phyloP scores from a whole-genome alignment of 2,888 invertebrate genomes.

The Mimachlamys varia region DNA sequence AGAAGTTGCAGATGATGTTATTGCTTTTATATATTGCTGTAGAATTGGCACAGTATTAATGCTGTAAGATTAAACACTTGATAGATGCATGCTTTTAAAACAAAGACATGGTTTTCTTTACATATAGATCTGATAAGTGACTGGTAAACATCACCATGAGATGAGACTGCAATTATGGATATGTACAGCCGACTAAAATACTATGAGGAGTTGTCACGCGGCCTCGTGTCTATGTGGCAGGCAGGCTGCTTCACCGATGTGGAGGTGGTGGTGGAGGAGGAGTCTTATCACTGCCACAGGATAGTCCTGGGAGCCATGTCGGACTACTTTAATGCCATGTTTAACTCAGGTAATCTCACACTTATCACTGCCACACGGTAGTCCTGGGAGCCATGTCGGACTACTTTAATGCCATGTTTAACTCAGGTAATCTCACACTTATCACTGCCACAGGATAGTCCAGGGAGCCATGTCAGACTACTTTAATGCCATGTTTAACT shows the following conservation, averaged over 20 bases:
- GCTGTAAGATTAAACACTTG: not conserved
- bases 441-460: conserved; percentile 48
- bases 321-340: conserved; percentile 61
- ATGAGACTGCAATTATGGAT: not conserved
- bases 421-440: conserved; percentile 49
- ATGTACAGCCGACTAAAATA: conserved; percentile 46
- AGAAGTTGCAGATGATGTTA: no score
- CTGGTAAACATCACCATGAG: not conserved
- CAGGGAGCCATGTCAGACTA: conserved; percentile 52
- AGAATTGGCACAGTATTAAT: no score
- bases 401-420: conserved; percentile 51
- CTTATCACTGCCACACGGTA: conserved; percentile 50
- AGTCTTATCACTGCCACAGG: conserved; percentile 60
- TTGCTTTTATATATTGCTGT: no score
- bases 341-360: conserved; percentile 47
- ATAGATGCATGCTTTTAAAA: not conserved
- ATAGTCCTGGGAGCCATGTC: conserved; percentile 61
- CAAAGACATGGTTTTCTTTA: not conserved
- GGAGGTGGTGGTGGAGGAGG: conserved; percentile 56
- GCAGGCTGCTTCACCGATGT: conserved; percentile 60
- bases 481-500: conserved; percentile 52
- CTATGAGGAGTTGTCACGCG: conserved; percentile 56
- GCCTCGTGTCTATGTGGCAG: conserved; percentile 57
- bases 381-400: conserved; percentile 51
- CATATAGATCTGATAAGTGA: not conserved